These are phyloP conservation scores for Chanos chanos DNA, from an alignment of 2,797 vertebrate species.

Conservation along the genomic window DNA sequence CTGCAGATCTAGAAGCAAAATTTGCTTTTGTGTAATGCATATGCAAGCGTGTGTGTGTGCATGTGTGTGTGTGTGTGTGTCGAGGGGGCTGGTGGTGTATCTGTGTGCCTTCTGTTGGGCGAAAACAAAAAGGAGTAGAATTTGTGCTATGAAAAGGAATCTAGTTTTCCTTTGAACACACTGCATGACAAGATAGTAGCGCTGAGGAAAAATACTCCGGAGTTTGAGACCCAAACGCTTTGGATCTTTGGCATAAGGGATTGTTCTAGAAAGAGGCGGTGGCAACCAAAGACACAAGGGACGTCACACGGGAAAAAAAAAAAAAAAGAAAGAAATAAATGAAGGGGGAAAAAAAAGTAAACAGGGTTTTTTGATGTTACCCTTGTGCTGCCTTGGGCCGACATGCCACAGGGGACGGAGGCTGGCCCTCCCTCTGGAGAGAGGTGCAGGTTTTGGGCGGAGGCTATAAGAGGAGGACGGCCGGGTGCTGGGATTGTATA, in stretches of 20 bases:
- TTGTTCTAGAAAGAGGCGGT: slow-evolving; percentile 38
- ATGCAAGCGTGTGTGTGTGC: neutral
- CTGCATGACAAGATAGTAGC: slow-evolving; percentile 32
- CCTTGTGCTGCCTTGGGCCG: slow-evolving; percentile 69
- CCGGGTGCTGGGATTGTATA: slow-evolving; percentile 15
- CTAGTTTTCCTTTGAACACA: slow-evolving; percentile 51
- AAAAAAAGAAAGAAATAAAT: slow-evolving; percentile 67
- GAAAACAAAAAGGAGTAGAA: no score
- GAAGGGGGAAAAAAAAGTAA: no score
- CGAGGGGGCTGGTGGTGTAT: neutral
- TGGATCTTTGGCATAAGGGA: slow-evolving; percentile 34
- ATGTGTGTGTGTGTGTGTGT: neutral
- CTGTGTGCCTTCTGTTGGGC: slow-evolving; percentile 10
- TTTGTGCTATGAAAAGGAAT: no score
- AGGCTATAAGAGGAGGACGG: slow-evolving; percentile 6
- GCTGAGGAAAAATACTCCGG: neutral
- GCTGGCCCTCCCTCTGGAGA: slow-evolving; percentile 26
- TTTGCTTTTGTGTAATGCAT: neutral
- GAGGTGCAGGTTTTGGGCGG: slow-evolving; percentile 4
- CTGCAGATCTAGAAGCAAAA: no score
- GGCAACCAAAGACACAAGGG: slow-evolving; percentile 39
- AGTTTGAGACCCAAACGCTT: slow-evolving; percentile 23
- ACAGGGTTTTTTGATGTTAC: slow-evolving; percentile 70
- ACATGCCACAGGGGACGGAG: slow-evolving; percentile 60
- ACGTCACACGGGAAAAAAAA: neutral